Evolutionary conservation across 2,797 vertebrate species (phyloP), one percentile per base, ranked within the genome.

Genomic region (Leontocebus nigricollis): DNA sequence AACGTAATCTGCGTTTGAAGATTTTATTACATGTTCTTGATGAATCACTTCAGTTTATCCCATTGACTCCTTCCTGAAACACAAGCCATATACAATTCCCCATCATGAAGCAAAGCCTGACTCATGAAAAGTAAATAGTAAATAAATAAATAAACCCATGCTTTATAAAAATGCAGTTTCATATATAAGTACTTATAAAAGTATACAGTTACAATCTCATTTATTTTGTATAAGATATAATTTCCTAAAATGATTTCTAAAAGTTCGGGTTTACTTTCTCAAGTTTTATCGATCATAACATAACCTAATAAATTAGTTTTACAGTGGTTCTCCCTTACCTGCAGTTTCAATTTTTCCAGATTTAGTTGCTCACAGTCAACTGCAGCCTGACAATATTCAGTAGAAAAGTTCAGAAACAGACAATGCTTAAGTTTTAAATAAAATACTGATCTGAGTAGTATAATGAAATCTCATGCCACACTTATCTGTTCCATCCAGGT

Each of bases 11-110:
- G 5, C 15, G 41, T 86, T 92, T 95, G 15, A 73, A 70, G n/a
- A 86, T 92, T 88, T 90, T 94, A 90, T 79, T 88, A 59, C 4
- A 80, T 80, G 79, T 72, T 77, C n/a, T 88, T 75, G 19, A 96
- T 85, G 61, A 95, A 4, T 88, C 73, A 83, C 33, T 79, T 95
- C 48, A 76, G 26, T 96, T 95, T 67, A 12, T 64, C 41, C 22
- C 11, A 39, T 19, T 95, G 46, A 72, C 41, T 36, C 93, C 81
- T 72, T 75, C 30, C 50, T 80, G 52, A 94, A 87, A 83, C 27
- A 88, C 5, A 41, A 36, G 14, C 9, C 39, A 70, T 19, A 91
- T 82, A 19, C 15, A 76, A 33, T 76, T 95, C 22, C 75, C 46
- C 55, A 87, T 83, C 30, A 52, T 2, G 15, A 72, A 93, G 19